These are phyloP conservation scores for Muntiacus reevesi DNA, from an alignment of 2,113 vertebrate genomes.

Conservation along the genomic window DNA sequence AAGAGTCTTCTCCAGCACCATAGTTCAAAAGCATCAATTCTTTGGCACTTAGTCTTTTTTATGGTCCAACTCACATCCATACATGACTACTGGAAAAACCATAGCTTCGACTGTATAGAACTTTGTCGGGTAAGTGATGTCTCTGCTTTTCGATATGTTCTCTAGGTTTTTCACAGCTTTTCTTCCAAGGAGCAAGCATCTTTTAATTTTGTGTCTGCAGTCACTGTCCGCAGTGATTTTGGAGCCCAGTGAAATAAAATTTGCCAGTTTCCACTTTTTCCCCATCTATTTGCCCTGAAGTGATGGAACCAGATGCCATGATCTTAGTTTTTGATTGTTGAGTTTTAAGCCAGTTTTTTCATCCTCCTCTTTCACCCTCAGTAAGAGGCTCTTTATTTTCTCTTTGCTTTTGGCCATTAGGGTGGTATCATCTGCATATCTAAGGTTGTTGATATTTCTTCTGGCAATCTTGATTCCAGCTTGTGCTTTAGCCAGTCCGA, in stretches of 20 bases:
- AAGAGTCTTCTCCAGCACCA: neutral
- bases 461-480: neutral
- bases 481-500: accelerated
- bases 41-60: neutral
- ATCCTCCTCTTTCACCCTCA: neutral
- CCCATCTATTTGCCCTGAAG: neutral
- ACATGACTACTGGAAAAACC: neutral
- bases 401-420: neutral
- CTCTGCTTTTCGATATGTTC: neutral
- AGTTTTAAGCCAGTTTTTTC: neutral
- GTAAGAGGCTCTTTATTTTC: neutral
- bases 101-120: neutral
- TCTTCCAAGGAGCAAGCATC: neutral
- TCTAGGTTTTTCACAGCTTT: neutral
- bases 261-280: neutral
- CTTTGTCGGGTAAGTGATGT: neutral
- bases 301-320: neutral
- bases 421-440: neutral
- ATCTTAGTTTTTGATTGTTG: neutral
- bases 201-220: neutral
- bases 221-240: neutral
- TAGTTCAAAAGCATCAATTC: neutral
- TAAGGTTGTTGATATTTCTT: neutral
- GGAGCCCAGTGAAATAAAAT: neutral
- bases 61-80: neutral